Base-by-base conservation (phyloP, 2,113 vertebrate species). In the Poicephalus gulielmi region DNA sequence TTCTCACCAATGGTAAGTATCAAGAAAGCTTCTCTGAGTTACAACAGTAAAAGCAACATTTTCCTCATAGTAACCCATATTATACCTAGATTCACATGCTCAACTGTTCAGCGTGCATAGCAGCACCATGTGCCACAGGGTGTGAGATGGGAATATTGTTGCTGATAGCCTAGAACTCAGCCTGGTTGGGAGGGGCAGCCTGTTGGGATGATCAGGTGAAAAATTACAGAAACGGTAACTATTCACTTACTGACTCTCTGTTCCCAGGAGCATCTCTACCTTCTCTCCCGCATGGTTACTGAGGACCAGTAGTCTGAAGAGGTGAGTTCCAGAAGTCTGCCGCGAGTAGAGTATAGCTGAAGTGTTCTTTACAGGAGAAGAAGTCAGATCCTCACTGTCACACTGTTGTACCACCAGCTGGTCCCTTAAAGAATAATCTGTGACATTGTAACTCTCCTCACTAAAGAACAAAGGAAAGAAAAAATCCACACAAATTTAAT, bases 401-500 rank as follows among this genome's bases (percentile, higher is more conserved):
- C 98, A 97, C 2, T 95, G 96, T 6, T 98, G 98, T 75, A 99
- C 99, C 97, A 97, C 95, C 77, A 99, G 99, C 95, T 99, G 98
- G 44, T 99, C 98, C 92, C 99, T 95, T 81, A 99, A 95, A 3
- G 99, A 98, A 50, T 99, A 99, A 79, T 99, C 99, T 1, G 98
- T 99, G 76, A 99, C 99, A 0, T 98, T 98, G 96, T 99, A 99
- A 13, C 98, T 99, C 91, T 99, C 99, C 57, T 99, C 99, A 30
- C 99, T 99, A 93, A 28, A 53, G 75, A 35, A 64, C 62, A 78
- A 6, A 47, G 5, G 17, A 8, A 33, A 46, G 46, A 18, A 25
- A n/a, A 60, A 55, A 12, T 13, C 0, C 8, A 7, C 23, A 14
- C 17, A 14, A 17, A 2, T 16, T 10, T 3, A 4, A 6, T 3